Base-by-base conservation (phyloP, 2,113 vertebrate species). In the Panthera tigris region DNA sequence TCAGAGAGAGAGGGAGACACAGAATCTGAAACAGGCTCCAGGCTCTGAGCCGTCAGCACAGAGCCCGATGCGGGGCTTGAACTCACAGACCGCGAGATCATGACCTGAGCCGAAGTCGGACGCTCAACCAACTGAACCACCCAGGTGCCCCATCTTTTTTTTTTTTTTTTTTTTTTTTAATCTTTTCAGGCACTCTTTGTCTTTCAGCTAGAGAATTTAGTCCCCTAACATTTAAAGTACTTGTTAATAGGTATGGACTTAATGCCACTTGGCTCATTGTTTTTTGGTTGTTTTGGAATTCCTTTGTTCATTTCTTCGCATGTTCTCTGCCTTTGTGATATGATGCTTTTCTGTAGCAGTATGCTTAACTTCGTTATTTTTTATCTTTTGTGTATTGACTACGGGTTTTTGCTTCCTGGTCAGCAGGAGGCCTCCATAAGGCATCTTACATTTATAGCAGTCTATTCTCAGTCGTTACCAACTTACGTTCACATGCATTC, bases 1-100 rank as follows among this genome's bases (percentile, higher is more conserved):
- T 0, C 41, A 41, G 41, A 41, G 41, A 41, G 41, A 41, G 5
- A 41, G 41, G 41, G 41, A 41, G 41, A 41, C 41, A 41, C 41
- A 41, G 41, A 0, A 41, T 41, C 41, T 0, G 41, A 41, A 41
- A 1, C 41, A 41, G 41, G 41, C 41, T 41, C 41, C 41, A 41
- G 41, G 41, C 41, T 41, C 41, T 41, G 41, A 41, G 41, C 41
- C 0, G 5, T 41, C 6, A 41, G 41, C 41, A 6, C 41, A 41
- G 41, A 41, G 41, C 41, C 41, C 1, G 41, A 41, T 0, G 5
- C 5, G 41, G 41, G 41, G 5, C 41, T 41, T 0, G 5, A 41
- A 41, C 41, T 41, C 41, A 6, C 41, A 6, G 41, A 41, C 41
- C 5, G 41, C 5, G 41, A 41, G 41, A 41, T 41, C 41, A 0